Base-by-base conservation (phyloP, 2,113 vertebrate species). In the Phrynosoma blainvillii region DNA sequence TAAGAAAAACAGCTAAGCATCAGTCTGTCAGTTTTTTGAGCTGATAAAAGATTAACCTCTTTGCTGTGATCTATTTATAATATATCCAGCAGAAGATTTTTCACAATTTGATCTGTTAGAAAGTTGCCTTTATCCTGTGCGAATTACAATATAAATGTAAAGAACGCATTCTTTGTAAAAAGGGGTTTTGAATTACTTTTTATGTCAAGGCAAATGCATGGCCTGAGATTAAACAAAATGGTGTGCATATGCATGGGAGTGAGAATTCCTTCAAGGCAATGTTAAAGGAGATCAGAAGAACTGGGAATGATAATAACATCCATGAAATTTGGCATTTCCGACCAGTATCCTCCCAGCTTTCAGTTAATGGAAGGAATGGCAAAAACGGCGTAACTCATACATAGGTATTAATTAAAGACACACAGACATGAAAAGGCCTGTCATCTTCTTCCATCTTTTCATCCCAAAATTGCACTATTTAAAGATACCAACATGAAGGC, bases 1-100 rank as follows among this genome's bases (percentile, higher is more conserved):
- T 47, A 89, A 93, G 36, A 90, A 88, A 93, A 93, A 89, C 75
- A 90, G 71, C 9, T 89, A 85, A 90, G 88, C 89, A 84, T 71
- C 90, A 81, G 83, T 93, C 93, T 94, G 91, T 91, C 92, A 93
- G 89, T 91, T 94, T 62, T 79, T 52, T 95, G 91, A 94, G 94
- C 93, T 94, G 93, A 95, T 94, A 90, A 79, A 95, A 94, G 89
- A 95, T 94, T 94, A 94, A 89, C 92, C 89, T 77, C 89, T 95
- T 92, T 56, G 89, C 16, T 27, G 90, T 91, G 36, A 92, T 93
- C 89, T 95, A 25, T 92, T 75, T 86, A 32, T 91, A 93, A 32
- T 90, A 92, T 86, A 93, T 87, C 82, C 71, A 92, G 91, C 52
- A 70, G 87, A 92, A 95, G 84, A 52, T 88, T 92, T 65, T 92